Percentiles rank a stretch among this genome's conserved stretches.
phyloP scores from a whole-genome alignment of 2,888 invertebrate species.

The Machimus rusticus region DNA sequence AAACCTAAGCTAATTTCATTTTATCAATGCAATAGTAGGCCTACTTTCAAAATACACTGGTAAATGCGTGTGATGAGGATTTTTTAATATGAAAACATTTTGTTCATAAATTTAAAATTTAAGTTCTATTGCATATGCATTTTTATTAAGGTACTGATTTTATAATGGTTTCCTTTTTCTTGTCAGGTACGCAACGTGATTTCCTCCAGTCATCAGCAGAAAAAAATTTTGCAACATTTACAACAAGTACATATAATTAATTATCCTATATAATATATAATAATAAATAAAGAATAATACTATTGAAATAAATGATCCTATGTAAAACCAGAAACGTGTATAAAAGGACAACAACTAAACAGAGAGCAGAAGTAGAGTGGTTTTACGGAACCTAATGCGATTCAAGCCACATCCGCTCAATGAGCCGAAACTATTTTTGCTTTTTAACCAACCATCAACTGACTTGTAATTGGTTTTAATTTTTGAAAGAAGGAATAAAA shows the following conservation, averaged over 20 bases:
- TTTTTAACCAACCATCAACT: background rate
- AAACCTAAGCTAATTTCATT: too few species aligned
- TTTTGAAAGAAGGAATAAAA: background rate
- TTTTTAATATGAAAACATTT: too few species aligned
- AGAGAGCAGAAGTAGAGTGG: background rate
- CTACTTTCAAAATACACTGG: too few species aligned
- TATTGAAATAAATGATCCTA: slow-evolving; percentile 25
- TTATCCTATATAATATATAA: slow-evolving; percentile 30
- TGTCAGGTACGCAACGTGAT: slow-evolving; percentile 62
- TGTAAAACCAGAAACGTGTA: slow-evolving; percentile 15
- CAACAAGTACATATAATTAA: slow-evolving; percentile 25
- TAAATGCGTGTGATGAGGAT: too few species aligned
- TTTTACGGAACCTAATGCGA: background rate
- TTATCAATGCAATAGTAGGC: too few species aligned
- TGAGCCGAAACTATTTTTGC: background rate
- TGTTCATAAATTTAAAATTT: too few species aligned
- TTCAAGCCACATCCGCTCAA: background rate
- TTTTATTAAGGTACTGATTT: background rate
- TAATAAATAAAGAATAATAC: slow-evolving; percentile 26
- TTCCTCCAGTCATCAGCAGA: slow-evolving; percentile 51
- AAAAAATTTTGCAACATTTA: slow-evolving; percentile 23
- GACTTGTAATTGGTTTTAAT: background rate
- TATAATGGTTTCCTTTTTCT: background rate
- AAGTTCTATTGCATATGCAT: too few species aligned
- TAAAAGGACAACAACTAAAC: background rate